Percentiles rank a stretch among this genome's conserved stretches.
Evolutionary conservation across 2,113 vertebrate species (phyloP).

Genomic region (Tragelaphus imberbis): DNA sequence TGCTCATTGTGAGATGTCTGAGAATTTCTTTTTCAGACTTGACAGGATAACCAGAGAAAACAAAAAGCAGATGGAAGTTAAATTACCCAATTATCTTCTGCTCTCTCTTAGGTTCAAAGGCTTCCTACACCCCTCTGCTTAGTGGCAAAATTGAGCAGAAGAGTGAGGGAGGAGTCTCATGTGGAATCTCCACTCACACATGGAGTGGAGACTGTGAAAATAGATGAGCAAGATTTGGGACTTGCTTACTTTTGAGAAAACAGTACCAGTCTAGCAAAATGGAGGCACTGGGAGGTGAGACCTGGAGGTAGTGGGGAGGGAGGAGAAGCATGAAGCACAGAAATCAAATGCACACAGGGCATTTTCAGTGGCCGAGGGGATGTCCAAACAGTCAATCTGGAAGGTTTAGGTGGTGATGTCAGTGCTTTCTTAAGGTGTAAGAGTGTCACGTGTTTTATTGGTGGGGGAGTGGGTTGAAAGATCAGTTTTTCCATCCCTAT

Average conservation of each 20-base stretch:
- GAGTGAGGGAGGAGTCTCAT: not conserved
- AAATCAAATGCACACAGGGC: not conserved
- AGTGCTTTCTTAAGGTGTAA: not conserved
- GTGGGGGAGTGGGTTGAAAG: not conserved
- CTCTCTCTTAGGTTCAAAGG: not conserved
- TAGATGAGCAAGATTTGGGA: not conserved
- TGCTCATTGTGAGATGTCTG: not conserved
- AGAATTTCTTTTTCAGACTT: not conserved
- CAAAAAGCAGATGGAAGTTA: not conserved
- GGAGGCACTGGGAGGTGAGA: not conserved
- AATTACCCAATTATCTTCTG: not conserved
- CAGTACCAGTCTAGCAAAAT: not conserved
- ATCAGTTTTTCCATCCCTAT: not conserved
- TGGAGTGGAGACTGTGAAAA: not conserved
- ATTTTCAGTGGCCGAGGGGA: not conserved
- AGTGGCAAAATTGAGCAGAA: not conserved
- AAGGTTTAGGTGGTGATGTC: not conserved
- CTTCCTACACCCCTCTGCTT: not conserved
- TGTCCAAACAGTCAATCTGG: not conserved
- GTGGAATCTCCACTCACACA: not conserved
- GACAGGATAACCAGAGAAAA: not conserved
- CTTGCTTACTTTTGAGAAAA: not conserved
- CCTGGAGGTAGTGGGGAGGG: not conserved
- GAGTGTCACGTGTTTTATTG: not conserved
- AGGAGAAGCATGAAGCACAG: not conserved